phyloP scores from a whole-genome alignment of 2,888 invertebrate genomes.

The Chymomyza fuscimana region DNA sequence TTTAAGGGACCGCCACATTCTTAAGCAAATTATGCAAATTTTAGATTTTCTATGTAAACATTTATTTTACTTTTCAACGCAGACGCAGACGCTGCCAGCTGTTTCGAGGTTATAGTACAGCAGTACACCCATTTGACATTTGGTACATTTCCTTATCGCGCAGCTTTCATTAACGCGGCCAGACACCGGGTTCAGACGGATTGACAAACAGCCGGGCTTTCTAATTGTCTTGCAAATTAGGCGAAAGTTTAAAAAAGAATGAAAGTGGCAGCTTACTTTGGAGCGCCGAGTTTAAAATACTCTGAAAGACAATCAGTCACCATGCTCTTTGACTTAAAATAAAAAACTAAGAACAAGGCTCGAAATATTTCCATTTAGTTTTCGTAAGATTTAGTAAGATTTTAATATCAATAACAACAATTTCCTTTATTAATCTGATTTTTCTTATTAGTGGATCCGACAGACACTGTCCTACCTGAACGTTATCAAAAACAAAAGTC shows the following conservation, averaged over 20 bases:
- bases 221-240: constrained; percentile 78
- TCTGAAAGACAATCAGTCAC: not conserved
- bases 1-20: constrained; percentile 23
- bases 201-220: constrained; percentile 64
- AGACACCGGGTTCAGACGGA: constrained; percentile 32
- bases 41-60: constrained; percentile 77
- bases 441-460: no score
- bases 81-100: constrained; percentile 52
- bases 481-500: no score
- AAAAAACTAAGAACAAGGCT: no score
- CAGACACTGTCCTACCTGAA: no score
- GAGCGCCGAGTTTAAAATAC: not conserved
- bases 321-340: no score
- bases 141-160: constrained; percentile 69
- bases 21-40: constrained; percentile 78
- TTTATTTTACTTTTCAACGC: constrained; percentile 75
- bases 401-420: no score
- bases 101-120: not conserved
- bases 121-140: constrained; percentile 56
- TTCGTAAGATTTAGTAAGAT: no score
- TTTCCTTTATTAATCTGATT: no score
- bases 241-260: constrained; percentile 47
- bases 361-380: no score
- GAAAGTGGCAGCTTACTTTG: not conserved
- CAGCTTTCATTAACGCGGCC: constrained; percentile 74